These are phyloP conservation scores for Nephrotoma guestfalica DNA, from an alignment of 2,888 invertebrate genomes.

Conservation along the genomic window DNA sequence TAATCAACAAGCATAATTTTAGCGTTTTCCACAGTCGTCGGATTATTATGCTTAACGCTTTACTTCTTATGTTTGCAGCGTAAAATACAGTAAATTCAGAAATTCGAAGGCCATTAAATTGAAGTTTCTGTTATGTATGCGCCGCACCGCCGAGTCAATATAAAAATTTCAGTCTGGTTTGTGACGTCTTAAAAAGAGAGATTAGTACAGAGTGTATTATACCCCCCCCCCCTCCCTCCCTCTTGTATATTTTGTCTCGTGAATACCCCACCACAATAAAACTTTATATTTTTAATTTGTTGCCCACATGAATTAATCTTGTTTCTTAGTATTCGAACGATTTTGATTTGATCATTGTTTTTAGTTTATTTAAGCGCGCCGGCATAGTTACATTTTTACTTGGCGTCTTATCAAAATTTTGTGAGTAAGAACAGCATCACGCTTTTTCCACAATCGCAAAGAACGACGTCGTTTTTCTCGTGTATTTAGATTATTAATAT, in stretches of 20 bases:
- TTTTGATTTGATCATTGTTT: background rate
- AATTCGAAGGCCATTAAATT: background rate
- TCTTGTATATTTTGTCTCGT: background rate
- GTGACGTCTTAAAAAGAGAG: background rate
- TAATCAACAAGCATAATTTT: no score
- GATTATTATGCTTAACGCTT: no score
- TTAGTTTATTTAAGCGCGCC: background rate
- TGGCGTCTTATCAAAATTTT: background rate
- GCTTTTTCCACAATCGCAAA: background rate
- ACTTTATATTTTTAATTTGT: background rate
- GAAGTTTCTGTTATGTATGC: background rate
- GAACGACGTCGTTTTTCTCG: background rate
- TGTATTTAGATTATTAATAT: no score
- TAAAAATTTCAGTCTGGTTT: background rate
- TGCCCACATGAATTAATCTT: background rate
- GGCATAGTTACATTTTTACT: background rate
- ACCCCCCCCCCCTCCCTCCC: background rate
- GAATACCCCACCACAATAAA: background rate
- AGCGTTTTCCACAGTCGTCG: no score
- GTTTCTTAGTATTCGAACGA: background rate
- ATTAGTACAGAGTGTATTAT: background rate
- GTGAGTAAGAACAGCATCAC: background rate
- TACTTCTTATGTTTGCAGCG: no score
- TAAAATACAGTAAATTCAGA: no score
- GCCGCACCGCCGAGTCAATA: background rate